Evolutionary conservation across 2,797 vertebrate species (phyloP).

Genomic region (Siniperca scherzeri): DNA sequence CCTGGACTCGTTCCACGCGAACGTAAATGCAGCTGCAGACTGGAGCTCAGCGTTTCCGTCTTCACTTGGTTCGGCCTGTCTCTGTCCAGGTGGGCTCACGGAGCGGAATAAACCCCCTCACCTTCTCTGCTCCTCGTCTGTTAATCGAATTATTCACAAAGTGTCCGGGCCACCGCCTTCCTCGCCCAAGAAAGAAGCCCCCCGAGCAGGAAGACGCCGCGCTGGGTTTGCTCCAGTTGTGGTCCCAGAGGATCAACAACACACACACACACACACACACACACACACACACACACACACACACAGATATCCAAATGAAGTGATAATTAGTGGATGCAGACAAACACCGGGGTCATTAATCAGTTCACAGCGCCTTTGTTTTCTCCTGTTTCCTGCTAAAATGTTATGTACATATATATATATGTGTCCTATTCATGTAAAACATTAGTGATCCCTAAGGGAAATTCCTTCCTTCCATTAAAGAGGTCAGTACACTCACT

Average conservation of each 20-base stretch:
- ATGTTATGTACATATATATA: not conserved
- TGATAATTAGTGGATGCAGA: constrained; percentile 9
- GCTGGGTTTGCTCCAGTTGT: constrained; percentile 45
- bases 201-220: constrained; percentile 59
- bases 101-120: constrained; percentile 79
- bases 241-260: constrained; percentile 47
- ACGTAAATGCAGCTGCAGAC: not conserved
- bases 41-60: not conserved
- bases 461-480: not conserved
- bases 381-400: not conserved
- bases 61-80: not conserved
- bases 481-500: not conserved
- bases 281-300: constrained; percentile 2
- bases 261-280: constrained; percentile 3
- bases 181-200: constrained; percentile 51
- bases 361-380: constrained; percentile 20
- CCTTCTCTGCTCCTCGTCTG: constrained; percentile 74
- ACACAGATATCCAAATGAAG: constrained; percentile 13
- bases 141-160: constrained; percentile 80
- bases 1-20: no score
- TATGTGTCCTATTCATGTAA: not conserved
- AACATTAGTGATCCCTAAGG: constrained; percentile 31
- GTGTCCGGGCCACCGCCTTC: constrained; percentile 56
- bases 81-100: constrained; percentile 77
- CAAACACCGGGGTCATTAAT: constrained; percentile 1